Conservation (phyloP, 2,113 vertebrate genomes). For the Nothocercus julius region DNA sequence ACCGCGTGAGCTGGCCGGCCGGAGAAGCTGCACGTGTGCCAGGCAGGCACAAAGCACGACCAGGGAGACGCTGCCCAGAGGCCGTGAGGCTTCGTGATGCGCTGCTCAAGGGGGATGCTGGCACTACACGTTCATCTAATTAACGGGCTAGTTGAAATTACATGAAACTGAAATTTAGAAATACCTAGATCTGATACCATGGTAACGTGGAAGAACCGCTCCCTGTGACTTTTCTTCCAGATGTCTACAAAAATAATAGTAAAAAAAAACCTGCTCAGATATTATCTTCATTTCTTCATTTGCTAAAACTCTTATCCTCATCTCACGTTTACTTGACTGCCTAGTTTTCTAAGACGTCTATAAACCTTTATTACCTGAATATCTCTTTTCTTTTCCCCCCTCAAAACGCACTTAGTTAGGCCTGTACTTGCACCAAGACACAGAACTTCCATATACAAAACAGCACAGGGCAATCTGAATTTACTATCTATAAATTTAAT, state of each 20-base stretch:
- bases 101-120: background rate
- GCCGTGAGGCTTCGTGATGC: background rate
- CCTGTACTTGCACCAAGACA: background rate
- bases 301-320: background rate
- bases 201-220: slow-evolving; percentile 13
- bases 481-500: slow-evolving; percentile 24
- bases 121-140: background rate
- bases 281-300: background rate
- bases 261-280: background rate
- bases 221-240: background rate
- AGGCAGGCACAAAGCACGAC: rapidly evolving
- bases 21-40: rapidly evolving
- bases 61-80: background rate
- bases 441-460: background rate
- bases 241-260: background rate
- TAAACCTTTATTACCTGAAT: background rate
- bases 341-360: background rate
- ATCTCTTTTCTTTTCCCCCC: background rate
- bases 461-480: background rate
- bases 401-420: background rate
- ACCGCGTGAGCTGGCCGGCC: background rate
- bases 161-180: background rate
- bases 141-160: background rate
- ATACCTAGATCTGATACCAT: slow-evolving; percentile 1
- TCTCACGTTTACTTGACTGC: background rate